phyloP scores from a whole-genome alignment of 2,113 vertebrate species.

The Dasyurus viverrinus region DNA sequence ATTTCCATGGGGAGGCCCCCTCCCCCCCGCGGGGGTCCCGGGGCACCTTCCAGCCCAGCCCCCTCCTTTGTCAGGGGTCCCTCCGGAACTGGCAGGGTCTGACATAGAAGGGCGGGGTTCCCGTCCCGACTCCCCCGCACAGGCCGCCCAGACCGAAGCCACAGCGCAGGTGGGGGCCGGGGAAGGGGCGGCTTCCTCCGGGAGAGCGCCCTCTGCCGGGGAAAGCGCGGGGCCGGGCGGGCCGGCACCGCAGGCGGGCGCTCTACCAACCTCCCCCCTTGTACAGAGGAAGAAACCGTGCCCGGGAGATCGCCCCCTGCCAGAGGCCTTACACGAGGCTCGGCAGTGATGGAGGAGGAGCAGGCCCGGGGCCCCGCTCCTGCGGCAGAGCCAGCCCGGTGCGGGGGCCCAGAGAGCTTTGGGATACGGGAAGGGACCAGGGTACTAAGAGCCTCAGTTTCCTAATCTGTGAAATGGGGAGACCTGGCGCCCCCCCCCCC shows the following conservation, averaged over 20 bases:
- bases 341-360: neutral
- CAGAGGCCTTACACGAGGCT: neutral
- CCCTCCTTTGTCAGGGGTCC: neutral
- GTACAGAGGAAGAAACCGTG: neutral
- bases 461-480: slow-evolving; percentile 17
- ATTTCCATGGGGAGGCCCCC: neutral
- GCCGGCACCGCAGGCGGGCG: too few relatives aligned
- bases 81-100: too few relatives aligned
- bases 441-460: neutral
- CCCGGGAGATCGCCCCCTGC: neutral
- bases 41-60: neutral
- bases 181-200: too few relatives aligned
- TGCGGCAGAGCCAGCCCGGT: neutral
- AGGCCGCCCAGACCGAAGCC: too few relatives aligned
- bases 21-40: too few relatives aligned
- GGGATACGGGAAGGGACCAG: neutral
- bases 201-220: neutral
- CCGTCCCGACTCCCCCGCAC: too few relatives aligned
- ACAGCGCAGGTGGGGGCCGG: too few relatives aligned
- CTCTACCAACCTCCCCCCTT: too few relatives aligned
- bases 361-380: too few relatives aligned
- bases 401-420: neutral
- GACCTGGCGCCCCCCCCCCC: too few relatives aligned
- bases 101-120: too few relatives aligned
- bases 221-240: neutral